Evolutionary conservation across 1,140 invertebrate genomes (phyloP).

Genomic region (Solenopsis invicta): DNA sequence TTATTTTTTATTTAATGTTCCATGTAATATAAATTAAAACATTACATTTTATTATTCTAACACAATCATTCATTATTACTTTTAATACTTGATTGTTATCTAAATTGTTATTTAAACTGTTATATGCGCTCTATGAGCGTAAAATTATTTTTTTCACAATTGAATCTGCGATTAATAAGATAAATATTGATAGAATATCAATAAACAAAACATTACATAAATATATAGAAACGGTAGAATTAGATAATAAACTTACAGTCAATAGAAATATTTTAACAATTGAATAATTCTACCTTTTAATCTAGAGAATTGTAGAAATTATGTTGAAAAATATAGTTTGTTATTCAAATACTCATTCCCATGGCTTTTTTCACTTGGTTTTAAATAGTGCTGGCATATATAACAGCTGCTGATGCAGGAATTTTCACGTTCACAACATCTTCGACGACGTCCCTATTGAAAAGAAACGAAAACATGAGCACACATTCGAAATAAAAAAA

Average conservation of each 20-base stretch:
- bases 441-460: neutral
- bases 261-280: neutral
- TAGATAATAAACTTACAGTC: neutral
- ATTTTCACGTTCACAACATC: neutral
- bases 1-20: no score
- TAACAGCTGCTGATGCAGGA: slow-evolving; percentile 26
- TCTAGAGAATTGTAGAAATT: slow-evolving; percentile 6
- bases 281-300: neutral
- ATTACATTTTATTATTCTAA: neutral
- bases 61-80: neutral
- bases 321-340: neutral
- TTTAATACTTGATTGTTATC: neutral
- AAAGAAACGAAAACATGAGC: neutral
- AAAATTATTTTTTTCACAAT: neutral
- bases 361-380: neutral
- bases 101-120: neutral
- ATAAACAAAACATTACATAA: slow-evolving; percentile 16
- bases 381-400: slow-evolving; percentile 4
- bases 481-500: neutral
- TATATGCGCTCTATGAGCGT: neutral
- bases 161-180: neutral
- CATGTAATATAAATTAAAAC: neutral
- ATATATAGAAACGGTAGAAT: neutral
- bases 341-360: slow-evolving; percentile 6
- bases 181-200: neutral